Evolutionary conservation across 2,888 invertebrate species (phyloP).

Genomic region (Harpagoxenus sublaevis): DNA sequence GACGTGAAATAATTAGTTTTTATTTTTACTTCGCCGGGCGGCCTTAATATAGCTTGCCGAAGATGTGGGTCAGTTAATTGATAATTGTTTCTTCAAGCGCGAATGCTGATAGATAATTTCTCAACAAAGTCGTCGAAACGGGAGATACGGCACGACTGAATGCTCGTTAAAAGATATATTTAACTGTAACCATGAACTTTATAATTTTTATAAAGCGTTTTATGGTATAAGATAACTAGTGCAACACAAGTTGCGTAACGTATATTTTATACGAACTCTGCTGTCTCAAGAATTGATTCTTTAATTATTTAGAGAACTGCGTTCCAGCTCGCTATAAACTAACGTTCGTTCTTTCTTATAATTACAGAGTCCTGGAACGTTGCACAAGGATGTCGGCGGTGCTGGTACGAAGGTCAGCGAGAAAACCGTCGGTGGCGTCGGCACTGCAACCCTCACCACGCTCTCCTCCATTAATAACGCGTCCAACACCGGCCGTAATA

Average conservation of each 20-base stretch:
- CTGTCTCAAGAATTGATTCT: background rate
- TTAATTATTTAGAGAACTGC: slow-evolving; percentile 1
- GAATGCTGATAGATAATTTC: slow-evolving; percentile 14
- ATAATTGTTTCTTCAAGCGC: slow-evolving; percentile 29
- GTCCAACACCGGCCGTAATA: slow-evolving; percentile 82
- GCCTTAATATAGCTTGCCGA: background rate
- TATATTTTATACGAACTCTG: background rate
- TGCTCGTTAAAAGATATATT: background rate
- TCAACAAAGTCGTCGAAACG: background rate
- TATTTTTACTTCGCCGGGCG: background rate
- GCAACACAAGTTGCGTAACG: background rate
- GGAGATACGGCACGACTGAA: background rate
- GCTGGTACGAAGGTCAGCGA: slow-evolving; percentile 85
- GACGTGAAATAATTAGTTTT: slow-evolving; percentile 7
- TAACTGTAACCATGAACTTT: background rate
- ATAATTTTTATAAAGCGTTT: background rate
- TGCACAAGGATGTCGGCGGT: slow-evolving; percentile 85
- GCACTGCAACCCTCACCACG: slow-evolving; percentile 85
- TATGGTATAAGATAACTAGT: background rate
- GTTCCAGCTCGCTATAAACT: slow-evolving; percentile 42
- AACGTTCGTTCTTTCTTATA: slow-evolving; percentile 54
- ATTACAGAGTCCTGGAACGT: slow-evolving; percentile 85
- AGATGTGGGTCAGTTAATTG: slow-evolving; percentile 14
- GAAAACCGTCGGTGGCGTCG: slow-evolving; percentile 84
- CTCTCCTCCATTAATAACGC: slow-evolving; percentile 85